Conservation (phyloP, 2,797 vertebrate species). For the Kryptolebias ocellatus region DNA sequence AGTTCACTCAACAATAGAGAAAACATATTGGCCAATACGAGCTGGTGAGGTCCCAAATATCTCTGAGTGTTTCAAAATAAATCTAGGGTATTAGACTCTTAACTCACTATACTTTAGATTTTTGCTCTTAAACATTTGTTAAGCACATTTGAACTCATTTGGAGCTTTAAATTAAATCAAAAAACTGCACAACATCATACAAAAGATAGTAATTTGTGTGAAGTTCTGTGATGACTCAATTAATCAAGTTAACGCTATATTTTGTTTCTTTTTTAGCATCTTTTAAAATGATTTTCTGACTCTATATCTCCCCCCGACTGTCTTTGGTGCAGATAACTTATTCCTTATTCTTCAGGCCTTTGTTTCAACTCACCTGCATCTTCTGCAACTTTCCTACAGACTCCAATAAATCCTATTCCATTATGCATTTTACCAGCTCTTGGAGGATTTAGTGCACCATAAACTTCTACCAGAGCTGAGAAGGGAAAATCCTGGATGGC, state of each 20-base stretch:
- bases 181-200: neutral
- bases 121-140: neutral
- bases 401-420: conserved; percentile 7
- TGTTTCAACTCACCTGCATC: conserved; percentile 28
- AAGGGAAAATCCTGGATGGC: conserved; percentile 8
- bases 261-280: neutral
- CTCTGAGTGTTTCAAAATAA: conserved; percentile 3
- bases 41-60: conserved; percentile 13
- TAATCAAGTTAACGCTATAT: neutral
- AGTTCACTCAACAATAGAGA: conserved; percentile 19
- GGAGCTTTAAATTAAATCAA: neutral
- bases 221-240: neutral
- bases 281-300: neutral
- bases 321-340: conserved; percentile 43
- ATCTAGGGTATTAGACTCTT: neutral
- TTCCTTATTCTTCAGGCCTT: neutral
- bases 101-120: neutral
- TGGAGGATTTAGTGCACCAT: neutral
- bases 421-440: conserved; percentile 1
- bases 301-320: neutral
- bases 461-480: conserved; percentile 6
- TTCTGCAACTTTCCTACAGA: conserved; percentile 7
- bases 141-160: neutral
- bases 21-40: conserved; percentile 23
- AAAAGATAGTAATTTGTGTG: neutral